phyloP scores from a whole-genome alignment of 2,113 vertebrate species.

The Todiramphus chloris region DNA sequence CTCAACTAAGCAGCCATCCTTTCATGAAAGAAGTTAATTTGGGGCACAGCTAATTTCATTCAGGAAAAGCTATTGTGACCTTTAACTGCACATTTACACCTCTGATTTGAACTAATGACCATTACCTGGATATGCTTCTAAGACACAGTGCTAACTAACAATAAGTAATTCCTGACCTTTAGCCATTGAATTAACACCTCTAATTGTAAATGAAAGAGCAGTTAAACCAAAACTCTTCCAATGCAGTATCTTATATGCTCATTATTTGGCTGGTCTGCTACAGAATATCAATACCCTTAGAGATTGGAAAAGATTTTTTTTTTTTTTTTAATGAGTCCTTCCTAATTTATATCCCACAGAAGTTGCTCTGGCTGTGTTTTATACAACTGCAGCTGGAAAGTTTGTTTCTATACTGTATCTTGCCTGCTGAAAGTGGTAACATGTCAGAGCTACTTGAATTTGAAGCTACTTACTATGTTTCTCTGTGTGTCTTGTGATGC shows the following conservation, averaged over 20 bases:
- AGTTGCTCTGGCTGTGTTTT: neutral
- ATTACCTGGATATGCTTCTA: slow-evolving; percentile 11
- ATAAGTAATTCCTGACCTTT: slow-evolving; percentile 57
- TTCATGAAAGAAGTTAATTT: neutral
- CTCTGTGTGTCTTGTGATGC: neutral
- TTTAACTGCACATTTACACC: slow-evolving; percentile 40
- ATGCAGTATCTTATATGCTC: neutral
- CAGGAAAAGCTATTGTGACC: neutral
- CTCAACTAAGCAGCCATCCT: neutral
- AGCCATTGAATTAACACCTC: slow-evolving; percentile 37
- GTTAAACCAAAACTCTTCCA: neutral
- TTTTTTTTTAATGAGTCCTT: neutral
- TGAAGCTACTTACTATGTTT: neutral
- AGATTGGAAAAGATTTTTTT: neutral
- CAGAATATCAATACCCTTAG: neutral
- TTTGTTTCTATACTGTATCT: neutral
- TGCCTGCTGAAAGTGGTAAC: neutral
- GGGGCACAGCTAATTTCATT: neutral
- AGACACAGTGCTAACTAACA: neutral
- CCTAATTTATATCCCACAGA: neutral
- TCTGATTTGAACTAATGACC: slow-evolving; percentile 12
- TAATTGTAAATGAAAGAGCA: slow-evolving; percentile 20
- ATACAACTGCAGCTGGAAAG: neutral
- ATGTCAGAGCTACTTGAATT: neutral
- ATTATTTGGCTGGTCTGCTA: neutral